Conservation (phyloP, 2,113 vertebrate species). For the Grus americana region DNA sequence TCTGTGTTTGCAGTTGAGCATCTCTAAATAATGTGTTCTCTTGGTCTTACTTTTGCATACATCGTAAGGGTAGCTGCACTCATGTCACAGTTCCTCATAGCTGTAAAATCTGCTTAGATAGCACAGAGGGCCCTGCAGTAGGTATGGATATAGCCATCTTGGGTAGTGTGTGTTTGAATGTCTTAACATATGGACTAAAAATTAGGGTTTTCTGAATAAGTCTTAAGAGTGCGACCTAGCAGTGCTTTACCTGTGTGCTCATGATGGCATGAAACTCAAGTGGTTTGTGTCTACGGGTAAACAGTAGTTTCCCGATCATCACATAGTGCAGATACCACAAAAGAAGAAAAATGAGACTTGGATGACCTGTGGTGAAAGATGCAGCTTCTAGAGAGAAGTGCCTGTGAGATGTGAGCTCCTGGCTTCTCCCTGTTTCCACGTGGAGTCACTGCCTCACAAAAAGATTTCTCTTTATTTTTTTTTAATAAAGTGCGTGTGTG, state of each 20-base stretch:
- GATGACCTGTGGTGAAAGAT: too few species aligned
- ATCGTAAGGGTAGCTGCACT: not conserved
- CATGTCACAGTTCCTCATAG: rapidly evolving
- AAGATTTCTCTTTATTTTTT: not conserved
- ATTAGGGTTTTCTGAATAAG: not conserved
- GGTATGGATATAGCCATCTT: rapidly evolving
- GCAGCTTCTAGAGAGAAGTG: not conserved
- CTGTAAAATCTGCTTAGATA: not conserved
- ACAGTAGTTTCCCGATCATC: rapidly evolving
- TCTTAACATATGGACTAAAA: rapidly evolving
- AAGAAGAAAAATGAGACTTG: too few species aligned
- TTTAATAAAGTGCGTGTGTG: too few species aligned
- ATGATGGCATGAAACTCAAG: rapidly evolving
- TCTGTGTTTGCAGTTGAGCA: not conserved
- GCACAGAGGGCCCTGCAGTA: not conserved
- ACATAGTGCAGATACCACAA: rapidly evolving
- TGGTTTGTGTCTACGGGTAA: not conserved
- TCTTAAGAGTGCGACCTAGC: rapidly evolving
- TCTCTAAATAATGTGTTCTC: not conserved
- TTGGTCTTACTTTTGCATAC: not conserved
- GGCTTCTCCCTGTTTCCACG: not conserved
- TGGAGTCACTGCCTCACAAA: not conserved
- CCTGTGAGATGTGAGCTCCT: not conserved
- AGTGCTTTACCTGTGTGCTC: not conserved
- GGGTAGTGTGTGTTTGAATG: too few species aligned